Conservation (phyloP, 2,797 vertebrate species). For the Enteromius treurensis region DNA sequence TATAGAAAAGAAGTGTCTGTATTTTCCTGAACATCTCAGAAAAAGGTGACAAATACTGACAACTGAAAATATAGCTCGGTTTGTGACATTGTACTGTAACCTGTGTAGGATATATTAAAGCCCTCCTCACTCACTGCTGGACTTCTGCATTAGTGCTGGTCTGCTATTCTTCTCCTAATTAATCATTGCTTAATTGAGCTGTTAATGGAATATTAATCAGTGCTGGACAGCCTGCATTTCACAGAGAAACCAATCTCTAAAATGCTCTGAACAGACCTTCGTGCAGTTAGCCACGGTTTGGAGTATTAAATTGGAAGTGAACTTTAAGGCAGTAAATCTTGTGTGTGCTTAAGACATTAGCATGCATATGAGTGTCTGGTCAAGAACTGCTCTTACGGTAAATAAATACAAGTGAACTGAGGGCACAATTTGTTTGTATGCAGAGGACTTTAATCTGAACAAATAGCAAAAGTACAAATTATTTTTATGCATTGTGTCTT, state of each 20-base stretch:
- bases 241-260: conserved; percentile 14
- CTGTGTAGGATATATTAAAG: background rate
- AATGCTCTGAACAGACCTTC: conserved; percentile 33
- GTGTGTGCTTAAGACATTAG: conserved; percentile 4
- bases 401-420: conserved; percentile 6
- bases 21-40: background rate
- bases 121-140: background rate
- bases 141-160: conserved; percentile 20
- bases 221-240: conserved; percentile 34
- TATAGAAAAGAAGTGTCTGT: background rate
- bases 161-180: conserved; percentile 39
- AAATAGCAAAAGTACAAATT: background rate
- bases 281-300: conserved; percentile 29
- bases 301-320: conserved; percentile 6
- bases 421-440: background rate
- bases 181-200: conserved; percentile 34
- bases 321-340: background rate
- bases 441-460: background rate
- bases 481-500: background rate
- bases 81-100: background rate
- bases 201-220: conserved; percentile 53
- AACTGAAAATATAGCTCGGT: background rate
- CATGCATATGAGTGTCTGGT: conserved; percentile 4
- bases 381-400: background rate
- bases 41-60: background rate